Percentiles rank a stretch among this genome's conserved stretches.
These are phyloP conservation scores for Melierax canorus DNA, from an alignment of 2,113 vertebrate genomes.

Conservation along the genomic window DNA sequence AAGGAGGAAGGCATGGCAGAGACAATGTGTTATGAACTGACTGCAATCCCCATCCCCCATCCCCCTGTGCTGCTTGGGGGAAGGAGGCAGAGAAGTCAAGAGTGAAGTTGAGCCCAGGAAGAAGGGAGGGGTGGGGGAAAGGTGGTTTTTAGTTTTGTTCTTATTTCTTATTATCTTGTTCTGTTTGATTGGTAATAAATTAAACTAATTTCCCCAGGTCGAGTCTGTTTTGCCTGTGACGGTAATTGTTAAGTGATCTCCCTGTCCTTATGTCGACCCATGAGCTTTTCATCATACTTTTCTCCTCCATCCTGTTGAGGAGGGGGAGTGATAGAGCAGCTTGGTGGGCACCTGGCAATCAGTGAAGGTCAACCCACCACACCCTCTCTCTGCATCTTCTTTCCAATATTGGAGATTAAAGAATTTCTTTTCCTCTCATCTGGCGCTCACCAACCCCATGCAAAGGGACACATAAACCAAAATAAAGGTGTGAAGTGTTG, in stretches of 20 bases:
- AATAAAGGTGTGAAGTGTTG: neutral
- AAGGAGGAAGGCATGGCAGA: neutral
- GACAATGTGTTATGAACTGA: neutral
- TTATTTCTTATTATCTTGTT: neutral
- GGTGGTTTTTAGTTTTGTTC: neutral
- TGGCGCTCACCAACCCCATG: neutral
- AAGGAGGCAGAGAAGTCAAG: neutral
- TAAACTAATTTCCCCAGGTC: neutral
- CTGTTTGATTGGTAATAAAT: neutral
- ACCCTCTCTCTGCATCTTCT: neutral
- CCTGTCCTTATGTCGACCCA: neutral
- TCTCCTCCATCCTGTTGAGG: neutral
- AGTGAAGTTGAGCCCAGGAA: neutral
- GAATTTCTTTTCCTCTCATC: neutral
- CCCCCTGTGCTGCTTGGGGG: neutral
- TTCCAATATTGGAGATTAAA: neutral
- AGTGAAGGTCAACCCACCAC: neutral
- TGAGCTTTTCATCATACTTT: neutral
- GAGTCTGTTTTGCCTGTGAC: neutral
- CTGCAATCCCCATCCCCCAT: accelerated
- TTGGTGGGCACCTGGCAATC: neutral
- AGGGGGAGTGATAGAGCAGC: neutral
- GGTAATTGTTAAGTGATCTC: neutral
- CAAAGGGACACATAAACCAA: neutral
- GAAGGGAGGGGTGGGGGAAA: accelerated